A percentile compares a stretch with the other conserved stretches of the same genome.
These are phyloP conservation scores for Ophthalmolycus amberensis DNA, from an alignment of 2,113 vertebrate genomes.

Conservation along the genomic window DNA sequence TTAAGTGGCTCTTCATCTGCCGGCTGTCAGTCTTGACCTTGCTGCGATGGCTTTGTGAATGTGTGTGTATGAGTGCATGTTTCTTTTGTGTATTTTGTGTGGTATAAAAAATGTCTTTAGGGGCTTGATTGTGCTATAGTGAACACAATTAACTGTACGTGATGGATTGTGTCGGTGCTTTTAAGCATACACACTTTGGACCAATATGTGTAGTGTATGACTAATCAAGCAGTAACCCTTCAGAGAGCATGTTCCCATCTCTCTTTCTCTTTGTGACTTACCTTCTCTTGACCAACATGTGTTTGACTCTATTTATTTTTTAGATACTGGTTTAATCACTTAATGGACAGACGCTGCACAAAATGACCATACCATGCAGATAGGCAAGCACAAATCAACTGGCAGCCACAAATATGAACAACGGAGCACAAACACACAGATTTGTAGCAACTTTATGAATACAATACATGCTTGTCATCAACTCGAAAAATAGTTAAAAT, in stretches of 20 bases:
- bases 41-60: conserved; percentile 49
- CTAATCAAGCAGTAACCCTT: not conserved
- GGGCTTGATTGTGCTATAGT: not conserved
- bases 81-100: conserved; percentile 10
- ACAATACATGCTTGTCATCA: not conserved
- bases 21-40: conserved; percentile 73
- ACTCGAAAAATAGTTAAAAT: not conserved
- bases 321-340: conserved; percentile 43
- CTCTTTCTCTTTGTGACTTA: not conserved
- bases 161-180: not conserved
- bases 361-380: not conserved
- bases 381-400: not conserved
- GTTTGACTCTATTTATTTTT: not conserved
- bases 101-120: not conserved
- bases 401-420: not conserved
- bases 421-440: not conserved
- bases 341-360: conserved; percentile 33
- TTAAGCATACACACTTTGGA: not conserved
- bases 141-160: conserved; percentile 4
- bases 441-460: not conserved
- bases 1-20: conserved; percentile 75
- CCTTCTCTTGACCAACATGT: not conserved
- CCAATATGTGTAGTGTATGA: not conserved
- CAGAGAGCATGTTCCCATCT: not conserved
- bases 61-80: conserved; percentile 27